Evolutionary conservation across 2,113 vertebrate genomes (phyloP).

Genomic region (Corythornis madagascariensis): DNA sequence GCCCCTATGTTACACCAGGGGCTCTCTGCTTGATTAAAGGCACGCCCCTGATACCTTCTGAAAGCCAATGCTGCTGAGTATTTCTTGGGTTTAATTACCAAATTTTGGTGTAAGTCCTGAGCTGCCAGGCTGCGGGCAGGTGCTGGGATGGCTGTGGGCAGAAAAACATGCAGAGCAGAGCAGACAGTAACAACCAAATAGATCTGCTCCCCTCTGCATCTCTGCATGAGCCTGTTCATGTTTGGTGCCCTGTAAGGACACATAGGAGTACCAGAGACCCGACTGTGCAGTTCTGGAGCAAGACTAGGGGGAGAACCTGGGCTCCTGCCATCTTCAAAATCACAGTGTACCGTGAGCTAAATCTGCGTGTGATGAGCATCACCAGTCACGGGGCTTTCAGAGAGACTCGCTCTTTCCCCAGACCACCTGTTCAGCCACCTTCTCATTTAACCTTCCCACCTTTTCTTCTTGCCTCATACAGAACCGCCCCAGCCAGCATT

Average conservation of each 20-base stretch:
- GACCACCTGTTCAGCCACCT: background rate
- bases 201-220: background rate
- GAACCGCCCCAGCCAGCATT: background rate
- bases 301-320: background rate
- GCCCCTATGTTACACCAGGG: constrained; percentile 49
- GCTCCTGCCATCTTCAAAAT: background rate
- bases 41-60: constrained; percentile 10
- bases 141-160: background rate
- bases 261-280: background rate
- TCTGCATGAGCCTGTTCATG: background rate
- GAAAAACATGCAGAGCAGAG: background rate
- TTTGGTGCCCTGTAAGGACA: background rate
- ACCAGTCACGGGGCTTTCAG: background rate
- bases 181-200: background rate
- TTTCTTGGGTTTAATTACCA: constrained; percentile 19
- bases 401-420: background rate
- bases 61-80: background rate
- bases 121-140: background rate
- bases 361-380: background rate
- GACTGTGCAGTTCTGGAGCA: background rate
- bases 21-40: constrained; percentile 64
- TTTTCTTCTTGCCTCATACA: background rate
- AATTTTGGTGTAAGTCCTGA: background rate
- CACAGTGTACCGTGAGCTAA: background rate
- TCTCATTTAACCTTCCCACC: constrained; percentile 20